These are phyloP conservation scores for Caretta caretta DNA, from an alignment of 2,113 vertebrate species.

Conservation along the genomic window DNA sequence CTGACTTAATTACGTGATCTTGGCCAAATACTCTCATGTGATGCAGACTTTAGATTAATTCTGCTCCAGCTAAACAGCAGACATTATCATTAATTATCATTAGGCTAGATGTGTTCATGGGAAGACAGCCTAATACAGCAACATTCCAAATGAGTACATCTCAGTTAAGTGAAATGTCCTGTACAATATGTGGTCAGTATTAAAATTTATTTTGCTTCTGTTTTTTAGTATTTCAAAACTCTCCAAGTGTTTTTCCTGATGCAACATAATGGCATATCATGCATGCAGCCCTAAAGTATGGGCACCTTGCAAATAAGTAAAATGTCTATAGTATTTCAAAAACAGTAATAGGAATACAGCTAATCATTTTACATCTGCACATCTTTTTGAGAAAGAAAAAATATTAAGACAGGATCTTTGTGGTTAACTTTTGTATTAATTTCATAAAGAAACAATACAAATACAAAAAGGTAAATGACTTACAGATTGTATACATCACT, in stretches of 20 bases:
- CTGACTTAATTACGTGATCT: background rate
- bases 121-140: background rate
- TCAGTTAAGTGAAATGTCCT: background rate
- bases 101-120: background rate
- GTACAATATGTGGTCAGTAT: background rate
- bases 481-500: no score
- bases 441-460: no score
- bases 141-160: background rate
- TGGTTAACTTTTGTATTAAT: no score
- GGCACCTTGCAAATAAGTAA: background rate
- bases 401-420: background rate
- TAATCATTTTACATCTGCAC: background rate
- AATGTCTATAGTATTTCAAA: background rate
- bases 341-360: background rate
- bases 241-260: background rate
- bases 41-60: background rate
- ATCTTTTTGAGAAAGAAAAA: no score
- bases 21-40: background rate
- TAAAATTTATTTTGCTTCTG: background rate
- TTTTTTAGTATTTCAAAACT: background rate
- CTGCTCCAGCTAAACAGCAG: background rate
- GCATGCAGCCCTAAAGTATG: background rate
- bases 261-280: background rate
- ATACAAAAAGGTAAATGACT: no score
- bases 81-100: background rate